phyloP scores from a whole-genome alignment of 2,113 vertebrate genomes.

The Tragelaphus imberbis region DNA sequence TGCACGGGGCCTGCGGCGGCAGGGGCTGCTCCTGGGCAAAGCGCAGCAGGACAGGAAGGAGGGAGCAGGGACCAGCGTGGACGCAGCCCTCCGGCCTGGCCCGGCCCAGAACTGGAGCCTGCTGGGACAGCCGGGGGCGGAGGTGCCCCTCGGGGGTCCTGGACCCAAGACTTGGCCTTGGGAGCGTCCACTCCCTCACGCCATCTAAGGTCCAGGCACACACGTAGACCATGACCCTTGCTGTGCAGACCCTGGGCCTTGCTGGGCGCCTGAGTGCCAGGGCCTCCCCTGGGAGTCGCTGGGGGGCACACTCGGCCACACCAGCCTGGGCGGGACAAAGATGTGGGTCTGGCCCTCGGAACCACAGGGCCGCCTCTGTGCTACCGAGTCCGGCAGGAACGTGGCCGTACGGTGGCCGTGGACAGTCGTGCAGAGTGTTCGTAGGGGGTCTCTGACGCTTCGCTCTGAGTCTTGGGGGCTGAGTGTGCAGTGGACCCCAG shows the following conservation, averaged over 20 bases:
- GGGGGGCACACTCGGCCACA: accelerated
- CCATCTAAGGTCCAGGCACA: accelerated
- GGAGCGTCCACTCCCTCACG: background rate
- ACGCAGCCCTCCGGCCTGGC: accelerated
- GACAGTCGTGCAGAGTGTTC: accelerated
- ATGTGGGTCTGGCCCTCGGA: background rate
- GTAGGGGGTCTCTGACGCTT: accelerated
- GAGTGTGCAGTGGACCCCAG: background rate
- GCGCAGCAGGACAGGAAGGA: accelerated
- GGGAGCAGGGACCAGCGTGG: accelerated
- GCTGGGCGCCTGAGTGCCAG: background rate
- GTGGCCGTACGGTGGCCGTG: accelerated
- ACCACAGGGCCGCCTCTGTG: background rate
- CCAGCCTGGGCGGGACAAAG: background rate
- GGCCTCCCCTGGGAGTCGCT: too few species aligned
- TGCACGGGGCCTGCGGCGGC: accelerated
- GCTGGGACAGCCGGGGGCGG: background rate
- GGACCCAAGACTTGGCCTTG: background rate
- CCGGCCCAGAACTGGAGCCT: background rate
- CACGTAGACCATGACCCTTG: background rate
- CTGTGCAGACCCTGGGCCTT: background rate
- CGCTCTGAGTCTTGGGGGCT: background rate
- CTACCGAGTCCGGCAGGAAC: accelerated
- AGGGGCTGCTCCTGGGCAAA: background rate
- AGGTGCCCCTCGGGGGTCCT: background rate